Percentiles rank a stretch among this genome's conserved stretches.
These are phyloP conservation scores for Troides aeacus DNA, from an alignment of 2,888 invertebrate genomes.

Conservation along the genomic window DNA sequence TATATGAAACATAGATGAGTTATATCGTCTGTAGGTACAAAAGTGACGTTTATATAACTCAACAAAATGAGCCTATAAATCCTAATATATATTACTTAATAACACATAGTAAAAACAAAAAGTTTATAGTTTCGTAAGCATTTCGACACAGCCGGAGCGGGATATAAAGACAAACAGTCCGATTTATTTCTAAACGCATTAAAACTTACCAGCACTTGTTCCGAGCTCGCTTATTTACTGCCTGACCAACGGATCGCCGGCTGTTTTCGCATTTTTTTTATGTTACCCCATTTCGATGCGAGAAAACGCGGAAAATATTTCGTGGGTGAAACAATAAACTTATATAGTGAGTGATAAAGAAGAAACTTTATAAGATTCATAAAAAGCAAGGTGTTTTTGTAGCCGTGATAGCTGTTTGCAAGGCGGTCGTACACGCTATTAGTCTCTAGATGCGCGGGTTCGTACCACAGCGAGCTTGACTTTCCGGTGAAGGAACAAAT, in stretches of 20 bases:
- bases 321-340: constrained; percentile 26
- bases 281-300: constrained; percentile 17
- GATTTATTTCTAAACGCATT: constrained; percentile 69
- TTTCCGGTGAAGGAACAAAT: too few relatives aligned
- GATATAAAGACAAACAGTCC: constrained; percentile 62
- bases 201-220: constrained; percentile 51
- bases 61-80: not conserved
- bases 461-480: too few relatives aligned
- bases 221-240: constrained; percentile 38
- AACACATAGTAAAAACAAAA: not conserved
- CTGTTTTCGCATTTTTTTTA: constrained; percentile 34
- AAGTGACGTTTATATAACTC: not conserved
- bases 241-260: constrained; percentile 31
- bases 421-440: not conserved
- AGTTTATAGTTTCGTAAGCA: not conserved
- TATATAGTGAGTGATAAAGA: constrained; percentile 17
- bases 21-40: not conserved
- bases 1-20: too few relatives aligned
- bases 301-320: constrained; percentile 22
- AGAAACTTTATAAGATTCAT: constrained; percentile 23
- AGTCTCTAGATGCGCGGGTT: too few relatives aligned
- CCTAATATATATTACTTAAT: not conserved
- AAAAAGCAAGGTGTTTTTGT: constrained; percentile 11
- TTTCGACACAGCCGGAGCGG: constrained; percentile 12
- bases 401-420: not conserved